Percentiles rank a stretch among this genome's conserved stretches.
These are phyloP conservation scores for Machimus rusticus DNA, from an alignment of 2,888 invertebrate genomes.

Conservation along the genomic window DNA sequence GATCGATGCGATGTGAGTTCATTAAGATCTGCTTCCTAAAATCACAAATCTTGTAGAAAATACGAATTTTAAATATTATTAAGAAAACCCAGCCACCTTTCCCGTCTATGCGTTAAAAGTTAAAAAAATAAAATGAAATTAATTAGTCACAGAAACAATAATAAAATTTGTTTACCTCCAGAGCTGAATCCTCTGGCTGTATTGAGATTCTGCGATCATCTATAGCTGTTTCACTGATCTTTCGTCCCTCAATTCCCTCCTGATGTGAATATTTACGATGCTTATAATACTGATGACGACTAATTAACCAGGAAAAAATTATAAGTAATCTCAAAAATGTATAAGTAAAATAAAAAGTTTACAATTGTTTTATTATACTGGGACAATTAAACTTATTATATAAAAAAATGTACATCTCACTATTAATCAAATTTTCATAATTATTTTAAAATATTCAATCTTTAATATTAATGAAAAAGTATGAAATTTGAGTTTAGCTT, in stretches of 20 bases:
- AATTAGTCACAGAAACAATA: neutral
- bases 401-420: no score
- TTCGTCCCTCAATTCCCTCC: slow-evolving; percentile 68
- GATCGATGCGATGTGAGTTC: slow-evolving; percentile 80
- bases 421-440: no score
- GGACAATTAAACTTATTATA: no score
- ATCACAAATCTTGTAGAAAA: neutral
- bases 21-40: slow-evolving; percentile 75
- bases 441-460: no score
- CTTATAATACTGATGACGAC: slow-evolving; percentile 71
- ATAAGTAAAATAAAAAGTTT: no score
- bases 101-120: slow-evolving; percentile 1
- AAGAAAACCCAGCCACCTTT: slow-evolving; percentile 29
- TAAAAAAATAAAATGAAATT: slow-evolving; percentile 16
- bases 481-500: no score
- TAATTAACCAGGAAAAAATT: slow-evolving; percentile 50
- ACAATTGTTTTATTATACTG: no score
- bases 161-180: slow-evolving; percentile 65
- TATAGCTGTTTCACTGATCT: slow-evolving; percentile 52
- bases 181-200: slow-evolving; percentile 78
- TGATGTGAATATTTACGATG: slow-evolving; percentile 81
- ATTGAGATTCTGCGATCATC: slow-evolving; percentile 69
- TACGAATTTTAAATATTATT: neutral
- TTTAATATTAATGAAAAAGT: no score
- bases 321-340: neutral